Evolutionary conservation across 2,113 vertebrate genomes (phyloP).

Genomic region (Salminus brasiliensis): DNA sequence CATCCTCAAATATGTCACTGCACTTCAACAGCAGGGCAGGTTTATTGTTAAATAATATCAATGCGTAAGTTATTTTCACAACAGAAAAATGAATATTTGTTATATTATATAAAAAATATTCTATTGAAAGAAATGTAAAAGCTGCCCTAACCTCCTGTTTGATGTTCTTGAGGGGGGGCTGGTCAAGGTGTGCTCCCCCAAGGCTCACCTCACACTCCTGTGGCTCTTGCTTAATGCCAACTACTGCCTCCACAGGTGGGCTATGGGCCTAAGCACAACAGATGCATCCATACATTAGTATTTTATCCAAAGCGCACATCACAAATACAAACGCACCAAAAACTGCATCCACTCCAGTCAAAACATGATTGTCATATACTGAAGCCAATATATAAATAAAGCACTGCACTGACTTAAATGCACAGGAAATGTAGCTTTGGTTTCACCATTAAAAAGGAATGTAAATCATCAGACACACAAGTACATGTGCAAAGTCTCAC

Average conservation of each 20-base stretch:
- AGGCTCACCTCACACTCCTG: conserved; percentile 86
- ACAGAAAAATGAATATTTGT: no score
- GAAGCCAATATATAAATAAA: conserved; percentile 43
- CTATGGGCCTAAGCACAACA: conserved; percentile 81
- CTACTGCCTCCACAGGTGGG: conserved; percentile 83
- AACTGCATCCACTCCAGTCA: no score
- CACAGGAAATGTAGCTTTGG: no score
- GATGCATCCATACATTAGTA: not conserved
- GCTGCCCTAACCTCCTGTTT: conserved; percentile 89
- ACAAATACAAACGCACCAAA: not conserved
- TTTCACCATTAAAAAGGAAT: no score
- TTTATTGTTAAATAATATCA: not conserved
- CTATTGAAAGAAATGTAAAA: not conserved
- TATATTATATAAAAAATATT: not conserved
- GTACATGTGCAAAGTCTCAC: conserved; percentile 73
- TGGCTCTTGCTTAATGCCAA: conserved; percentile 94
- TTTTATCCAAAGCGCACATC: not conserved
- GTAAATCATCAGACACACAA: no score
- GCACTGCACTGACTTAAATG: not conserved
- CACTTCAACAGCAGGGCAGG: not conserved
- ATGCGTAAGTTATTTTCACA: not conserved
- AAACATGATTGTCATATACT: not conserved
- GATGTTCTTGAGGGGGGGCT: conserved; percentile 93
- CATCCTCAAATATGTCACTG: not conserved
- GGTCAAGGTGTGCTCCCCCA: conserved; percentile 79